Percentiles rank a stretch among this genome's conserved stretches.
These are phyloP conservation scores for Otolemur garnettii DNA, from an alignment of 2,113 vertebrate genomes.

Conservation along the genomic window DNA sequence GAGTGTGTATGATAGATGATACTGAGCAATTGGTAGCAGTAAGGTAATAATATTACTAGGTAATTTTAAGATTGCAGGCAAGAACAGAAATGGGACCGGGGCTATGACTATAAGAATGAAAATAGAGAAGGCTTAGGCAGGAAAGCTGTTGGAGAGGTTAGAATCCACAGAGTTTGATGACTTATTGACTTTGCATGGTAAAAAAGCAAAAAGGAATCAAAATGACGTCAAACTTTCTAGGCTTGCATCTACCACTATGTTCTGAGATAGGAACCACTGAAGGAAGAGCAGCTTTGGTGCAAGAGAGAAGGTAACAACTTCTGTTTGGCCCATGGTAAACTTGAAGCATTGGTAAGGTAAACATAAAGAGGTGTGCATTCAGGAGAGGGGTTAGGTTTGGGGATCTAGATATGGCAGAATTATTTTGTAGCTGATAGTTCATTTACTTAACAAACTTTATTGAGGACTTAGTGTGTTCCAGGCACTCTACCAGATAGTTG, in stretches of 20 bases:
- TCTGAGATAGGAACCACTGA: neutral
- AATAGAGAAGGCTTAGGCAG: neutral
- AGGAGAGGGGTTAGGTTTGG: neutral
- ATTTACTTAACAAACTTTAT: neutral
- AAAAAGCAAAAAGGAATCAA: conserved; percentile 31
- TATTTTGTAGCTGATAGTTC: neutral
- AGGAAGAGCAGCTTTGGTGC: neutral
- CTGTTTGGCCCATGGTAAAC: neutral
- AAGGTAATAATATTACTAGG: conserved; percentile 1
- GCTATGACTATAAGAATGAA: neutral
- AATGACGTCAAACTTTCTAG: neutral
- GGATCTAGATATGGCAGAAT: neutral
- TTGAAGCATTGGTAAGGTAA: neutral
- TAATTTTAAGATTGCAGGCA: conserved; percentile 27
- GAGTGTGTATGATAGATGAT: conserved; percentile 8
- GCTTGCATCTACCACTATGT: neutral
- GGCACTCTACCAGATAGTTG: neutral
- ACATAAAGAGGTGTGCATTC: neutral
- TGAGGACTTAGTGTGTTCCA: neutral
- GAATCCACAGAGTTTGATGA: neutral
- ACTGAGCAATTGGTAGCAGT: neutral
- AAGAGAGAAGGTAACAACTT: neutral
- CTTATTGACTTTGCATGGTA: neutral
- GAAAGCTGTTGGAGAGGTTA: neutral
- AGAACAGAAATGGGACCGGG: neutral